Evolutionary conservation across 2,113 vertebrate genomes (phyloP), one percentile per base, ranked within the genome.

Genomic region (Butastur rufipennis): DNA sequence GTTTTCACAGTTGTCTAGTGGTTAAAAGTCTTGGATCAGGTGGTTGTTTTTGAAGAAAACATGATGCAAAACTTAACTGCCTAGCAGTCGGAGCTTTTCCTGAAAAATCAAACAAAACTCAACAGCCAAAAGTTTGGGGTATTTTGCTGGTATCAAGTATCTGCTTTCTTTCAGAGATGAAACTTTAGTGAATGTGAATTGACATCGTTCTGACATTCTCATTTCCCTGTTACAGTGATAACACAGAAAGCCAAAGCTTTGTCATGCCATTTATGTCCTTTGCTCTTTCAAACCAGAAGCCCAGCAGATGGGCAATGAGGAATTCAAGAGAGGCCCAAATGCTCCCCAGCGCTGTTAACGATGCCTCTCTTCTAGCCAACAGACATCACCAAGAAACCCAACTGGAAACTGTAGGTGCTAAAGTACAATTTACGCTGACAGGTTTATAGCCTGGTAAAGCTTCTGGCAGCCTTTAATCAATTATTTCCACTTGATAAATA

Each of bases 281-380:
- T 3, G 5, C 80, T 92, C 68, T 56, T 72, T 92, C 90, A 82
- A 88, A 80, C 52, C 67, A 85, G 78, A 81, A 88, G 59, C 88
- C 80, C 67, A 86, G 82, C 92, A 98, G 95, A 96, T 95, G 96
- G 94, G 75, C 71, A 91, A 52, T 7, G 27, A 74, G 86, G 81
- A 84, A 74, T 90, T 80, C 82, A 50, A 82, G 62, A 95, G 96
- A 97, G 61, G 72, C 78, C 55, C 75, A 78, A 53, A 55, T 36
- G 63, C 67, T 82, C 65, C 70, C 45, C 27, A 40, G n/a, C 2
- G 9, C 58, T 34, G 75, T 80, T 93, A 58, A 67, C 5, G 8
- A 43, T 72, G 38, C 45, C 48, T 70, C 80, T 89, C 61, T 75
- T 83, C 77, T 40, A 40, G 26, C 26, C 53, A 81, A 75, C 48